These are phyloP conservation scores for Phalacrocorax pelagicus DNA, from an alignment of 2,113 vertebrate species.

Conservation along the genomic window DNA sequence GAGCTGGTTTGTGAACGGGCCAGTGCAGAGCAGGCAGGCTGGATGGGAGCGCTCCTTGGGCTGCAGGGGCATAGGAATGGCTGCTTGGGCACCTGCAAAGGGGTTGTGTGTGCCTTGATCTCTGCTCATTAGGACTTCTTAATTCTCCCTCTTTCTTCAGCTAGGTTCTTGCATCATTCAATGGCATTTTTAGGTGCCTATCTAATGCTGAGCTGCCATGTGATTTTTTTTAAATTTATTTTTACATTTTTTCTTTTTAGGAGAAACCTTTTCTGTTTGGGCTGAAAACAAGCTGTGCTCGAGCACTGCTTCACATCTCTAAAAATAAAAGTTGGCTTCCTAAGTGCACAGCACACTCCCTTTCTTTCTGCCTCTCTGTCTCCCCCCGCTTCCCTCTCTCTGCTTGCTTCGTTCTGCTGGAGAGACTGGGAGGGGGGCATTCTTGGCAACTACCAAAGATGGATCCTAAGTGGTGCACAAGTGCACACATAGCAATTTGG, in stretches of 20 bases:
- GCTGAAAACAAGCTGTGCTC: neutral
- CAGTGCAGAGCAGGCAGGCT: neutral
- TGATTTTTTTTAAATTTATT: neutral
- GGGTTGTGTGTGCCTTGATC: neutral
- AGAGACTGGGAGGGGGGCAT: neutral
- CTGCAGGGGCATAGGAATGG: fast-evolving
- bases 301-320: neutral
- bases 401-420: neutral
- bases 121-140: neutral
- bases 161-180: neutral
- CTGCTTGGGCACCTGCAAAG: neutral
- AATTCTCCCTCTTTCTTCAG: neutral
- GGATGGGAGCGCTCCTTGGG: fast-evolving
- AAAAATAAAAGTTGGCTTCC: conserved; percentile 55
- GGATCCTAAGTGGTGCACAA: conserved; percentile 30
- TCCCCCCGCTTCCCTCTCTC: neutral
- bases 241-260: neutral
- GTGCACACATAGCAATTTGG: conserved; percentile 45
- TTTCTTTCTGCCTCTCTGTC: neutral
- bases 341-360: neutral
- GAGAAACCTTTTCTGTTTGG: neutral
- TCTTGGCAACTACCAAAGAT: conserved; percentile 10
- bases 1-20: neutral
- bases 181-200: neutral
- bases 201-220: neutral